A percentile compares a stretch with the other conserved stretches of the same genome.
phyloP scores from a whole-genome alignment of 2,113 vertebrate species.

The Pongo pygmaeus region DNA sequence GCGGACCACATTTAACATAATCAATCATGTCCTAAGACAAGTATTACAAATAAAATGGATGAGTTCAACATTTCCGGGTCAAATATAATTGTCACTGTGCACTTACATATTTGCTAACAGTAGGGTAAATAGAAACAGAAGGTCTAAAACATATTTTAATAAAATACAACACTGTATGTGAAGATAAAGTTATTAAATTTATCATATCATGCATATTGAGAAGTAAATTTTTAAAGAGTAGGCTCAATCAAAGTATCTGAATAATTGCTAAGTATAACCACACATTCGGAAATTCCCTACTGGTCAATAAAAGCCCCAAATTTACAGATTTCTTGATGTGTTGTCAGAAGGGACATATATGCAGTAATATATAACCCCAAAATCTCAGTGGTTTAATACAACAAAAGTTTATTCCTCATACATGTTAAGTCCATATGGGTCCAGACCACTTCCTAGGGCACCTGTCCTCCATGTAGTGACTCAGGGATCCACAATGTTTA shows the following conservation, averaged over 20 bases:
- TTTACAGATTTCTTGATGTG: not conserved
- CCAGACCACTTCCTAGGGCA: not conserved
- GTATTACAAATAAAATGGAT: slow-evolving; percentile 72
- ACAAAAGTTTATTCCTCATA: not conserved
- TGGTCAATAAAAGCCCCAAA: not conserved
- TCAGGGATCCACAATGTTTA: not conserved
- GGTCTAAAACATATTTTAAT: not conserved
- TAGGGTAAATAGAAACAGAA: not conserved
- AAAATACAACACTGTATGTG: not conserved
- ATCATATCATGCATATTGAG: not conserved
- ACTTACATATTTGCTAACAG: slow-evolving; percentile 45
- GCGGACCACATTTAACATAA: slow-evolving; percentile 72
- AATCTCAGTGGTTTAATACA: not conserved
- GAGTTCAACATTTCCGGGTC: slow-evolving; percentile 70
- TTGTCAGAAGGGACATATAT: not conserved
- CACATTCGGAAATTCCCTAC: not conserved
- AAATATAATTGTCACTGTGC: slow-evolving; percentile 63
- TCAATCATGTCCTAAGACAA: slow-evolving; percentile 73
- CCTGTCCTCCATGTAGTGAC: not conserved
- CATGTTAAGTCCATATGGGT: not conserved
- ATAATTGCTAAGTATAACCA: not conserved
- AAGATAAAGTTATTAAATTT: slow-evolving; percentile 32
- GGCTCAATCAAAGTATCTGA: not conserved
- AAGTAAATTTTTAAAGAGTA: not conserved
- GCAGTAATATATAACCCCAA: not conserved